Evolutionary conservation across 2,797 vertebrate genomes (phyloP), one percentile per base, ranked within the genome.

Genomic region (Sphenopsis melanotis): DNA sequence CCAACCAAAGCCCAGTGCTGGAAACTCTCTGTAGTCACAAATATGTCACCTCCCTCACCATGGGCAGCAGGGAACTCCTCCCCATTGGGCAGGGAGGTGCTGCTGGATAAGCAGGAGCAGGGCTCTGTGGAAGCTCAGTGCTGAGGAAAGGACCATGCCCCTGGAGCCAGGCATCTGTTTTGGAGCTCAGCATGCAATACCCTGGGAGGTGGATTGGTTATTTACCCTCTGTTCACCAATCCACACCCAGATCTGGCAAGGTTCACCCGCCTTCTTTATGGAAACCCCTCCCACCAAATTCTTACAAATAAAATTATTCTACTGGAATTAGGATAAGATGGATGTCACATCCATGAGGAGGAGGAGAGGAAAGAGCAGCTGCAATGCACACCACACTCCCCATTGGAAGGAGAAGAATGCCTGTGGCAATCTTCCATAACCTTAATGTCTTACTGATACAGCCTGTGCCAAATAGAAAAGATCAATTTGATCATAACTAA

Each of bases 71-170:
- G 47, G n/a, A 41, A 3, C 20, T 37, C 46, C 37, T 29, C 39
- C 36, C 19, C 9, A 0, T 1, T 2, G 46, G 77, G 50, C 9
- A 3, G 23, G 26, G 19, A 53, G 11, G 29, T 2, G 16, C 4
- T 60, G 27, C 61, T 71, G 77, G 32, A 61, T n/a, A 24, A 37
- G 2, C 7, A 34, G 49, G 29, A 71, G 36, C 65, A 50, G 3
- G 3, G 30, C 46, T 27, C 60, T 49, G 50, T 50, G 68, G n/a
- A n/a, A 83, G 55, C 21, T 64, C 37, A 26, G 14, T 20, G 18
- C 34, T 0, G 22, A 76, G 47, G 26, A 70, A 55, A 19, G 0
- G 8, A 36, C 26, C 39, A 16, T 5, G 18, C 10, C 64, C 39
- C 0, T 0, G 52, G 15, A 64, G 55, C 37, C 70, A 75, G 57